Base-by-base conservation (phyloP, 2,888 invertebrate species). In the Apamea crenata region DNA sequence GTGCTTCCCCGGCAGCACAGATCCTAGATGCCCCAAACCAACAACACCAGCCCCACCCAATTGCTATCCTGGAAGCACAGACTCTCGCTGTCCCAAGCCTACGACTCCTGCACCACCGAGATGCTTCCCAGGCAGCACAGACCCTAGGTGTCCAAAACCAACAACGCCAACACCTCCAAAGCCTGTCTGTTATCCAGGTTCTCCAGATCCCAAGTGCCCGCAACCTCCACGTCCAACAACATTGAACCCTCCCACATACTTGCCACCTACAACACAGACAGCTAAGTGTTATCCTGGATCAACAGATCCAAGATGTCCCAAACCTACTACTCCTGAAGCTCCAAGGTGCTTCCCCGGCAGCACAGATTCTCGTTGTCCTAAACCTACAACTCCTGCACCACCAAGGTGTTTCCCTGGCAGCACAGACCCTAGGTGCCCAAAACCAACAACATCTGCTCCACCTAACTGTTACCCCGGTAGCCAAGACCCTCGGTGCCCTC, bases 171-270 rank as follows among this genome's bases (percentile, higher is more conserved):
- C 63, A 16, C 40, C 84, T 1, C 50, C 59, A 0, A 74, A 74
- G 2, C 84, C 87, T 0, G 86, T 90, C 0, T 82, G 79, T 78
- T 84, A 78, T 8, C 84, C 84, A 1, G 84, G 84, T 0, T 92
- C 94, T 5, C 86, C 91, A 3, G 91, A 96, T 88, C 94, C 94
- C 0, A 90, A 91, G 4, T 95, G 95, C 68, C 95, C 94, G 10
- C 92, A 92, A 88, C 91, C 92, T 56, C 77, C 93, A 8, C 84
- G 88, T 32, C 91, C 92, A 0, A 90, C 93, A 1, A 92, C 92
- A 40, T 78, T 90, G n/a, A 90, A 87, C 32, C 91, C 91, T 8
- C 91, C 91, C 0, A 92, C 91, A 4, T 90, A 92, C 66, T 82
- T 91, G 65, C 90, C 94, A 16, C 84, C 84, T 7, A 66, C n/a